Conservation (phyloP, 2,888 invertebrate genomes). For the Leptarthrus brevirostris region DNA sequence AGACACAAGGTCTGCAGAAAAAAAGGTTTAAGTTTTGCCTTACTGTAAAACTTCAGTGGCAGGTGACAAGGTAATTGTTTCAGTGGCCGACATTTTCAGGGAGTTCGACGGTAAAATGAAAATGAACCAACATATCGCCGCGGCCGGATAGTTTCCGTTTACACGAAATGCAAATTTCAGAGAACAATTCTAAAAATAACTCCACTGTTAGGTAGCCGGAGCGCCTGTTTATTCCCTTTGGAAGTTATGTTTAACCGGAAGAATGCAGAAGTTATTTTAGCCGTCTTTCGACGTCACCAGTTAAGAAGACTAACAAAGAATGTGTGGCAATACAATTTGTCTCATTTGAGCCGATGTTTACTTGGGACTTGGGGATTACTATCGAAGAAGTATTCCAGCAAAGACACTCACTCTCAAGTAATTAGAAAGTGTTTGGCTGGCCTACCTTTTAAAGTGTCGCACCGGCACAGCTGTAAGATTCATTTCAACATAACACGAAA, state of each 20-base stretch:
- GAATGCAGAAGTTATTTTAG: neutral
- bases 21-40: conserved; percentile 24
- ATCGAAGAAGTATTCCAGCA: too few species aligned
- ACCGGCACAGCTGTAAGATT: conserved; percentile 1
- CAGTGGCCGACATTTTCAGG: conserved; percentile 19
- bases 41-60: neutral
- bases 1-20: conserved; percentile 14
- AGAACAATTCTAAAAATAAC: neutral
- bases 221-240: neutral
- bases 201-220: neutral
- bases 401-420: neutral
- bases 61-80: conserved; percentile 2
- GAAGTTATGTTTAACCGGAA: neutral
- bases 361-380: too few species aligned
- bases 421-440: conserved; percentile 21
- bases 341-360: too few species aligned
- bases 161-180: neutral
- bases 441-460: conserved; percentile 25
- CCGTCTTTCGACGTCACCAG: too few species aligned
- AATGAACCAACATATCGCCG: neutral
- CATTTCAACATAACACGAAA: conserved; percentile 25
- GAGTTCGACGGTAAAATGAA: neutral
- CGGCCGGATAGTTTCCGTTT: neutral
- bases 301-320: too few species aligned
- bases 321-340: too few species aligned